Conservation (phyloP, 2,797 vertebrate genomes). For the Capromys pilorides region DNA sequence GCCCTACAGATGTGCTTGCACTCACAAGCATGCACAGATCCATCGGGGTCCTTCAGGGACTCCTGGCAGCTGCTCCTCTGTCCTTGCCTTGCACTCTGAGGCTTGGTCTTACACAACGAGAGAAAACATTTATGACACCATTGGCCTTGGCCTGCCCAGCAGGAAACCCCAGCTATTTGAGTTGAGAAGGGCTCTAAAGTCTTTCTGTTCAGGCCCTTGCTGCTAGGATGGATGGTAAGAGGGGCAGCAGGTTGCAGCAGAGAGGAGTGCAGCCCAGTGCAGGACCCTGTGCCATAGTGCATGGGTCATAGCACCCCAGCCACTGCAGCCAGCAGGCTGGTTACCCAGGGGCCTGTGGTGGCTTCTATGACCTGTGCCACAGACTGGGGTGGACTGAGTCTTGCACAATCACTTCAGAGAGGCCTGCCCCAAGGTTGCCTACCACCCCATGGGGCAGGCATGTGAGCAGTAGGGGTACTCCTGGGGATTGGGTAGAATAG, state of each 20-base stretch:
- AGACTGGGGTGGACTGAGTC: not conserved
- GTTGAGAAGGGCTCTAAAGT: not conserved
- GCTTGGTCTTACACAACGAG: not conserved
- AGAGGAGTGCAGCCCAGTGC: not conserved
- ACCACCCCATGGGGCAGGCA: not conserved
- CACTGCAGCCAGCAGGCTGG: not conserved
- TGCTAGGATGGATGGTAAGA: not conserved
- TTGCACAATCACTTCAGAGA: not conserved
- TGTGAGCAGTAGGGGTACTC: accelerated
- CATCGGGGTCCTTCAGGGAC: not conserved
- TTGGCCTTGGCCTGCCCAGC: not conserved
- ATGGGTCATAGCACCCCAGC: not conserved
- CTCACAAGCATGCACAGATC: no score
- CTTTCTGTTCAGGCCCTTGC: not conserved
- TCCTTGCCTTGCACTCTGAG: not conserved
- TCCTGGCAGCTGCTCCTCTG: not conserved
- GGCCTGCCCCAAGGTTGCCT: not conserved
- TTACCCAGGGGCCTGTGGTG: not conserved
- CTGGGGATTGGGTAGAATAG: not conserved
- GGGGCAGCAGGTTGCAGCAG: not conserved
- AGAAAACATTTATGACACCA: not conserved
- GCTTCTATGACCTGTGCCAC: not conserved
- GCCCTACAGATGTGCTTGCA: not conserved
- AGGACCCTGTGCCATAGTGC: not conserved
- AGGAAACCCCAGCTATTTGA: not conserved